phyloP scores from a whole-genome alignment of 2,888 invertebrate genomes.

The Parelbella ahira region DNA sequence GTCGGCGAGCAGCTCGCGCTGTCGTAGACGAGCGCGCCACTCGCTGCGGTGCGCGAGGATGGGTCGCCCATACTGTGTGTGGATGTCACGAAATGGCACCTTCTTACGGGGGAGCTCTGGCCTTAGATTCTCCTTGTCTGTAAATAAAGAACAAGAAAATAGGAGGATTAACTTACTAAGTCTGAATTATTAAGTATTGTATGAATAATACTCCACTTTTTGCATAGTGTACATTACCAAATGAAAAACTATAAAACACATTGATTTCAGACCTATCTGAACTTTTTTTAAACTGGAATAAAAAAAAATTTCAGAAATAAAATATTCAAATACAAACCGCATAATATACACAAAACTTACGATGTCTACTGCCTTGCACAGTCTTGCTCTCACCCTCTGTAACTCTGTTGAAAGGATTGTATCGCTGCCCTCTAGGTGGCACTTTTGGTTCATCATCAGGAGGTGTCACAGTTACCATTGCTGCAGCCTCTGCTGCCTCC shows the following conservation, averaged over 20 bases:
- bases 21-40: constrained; percentile 81
- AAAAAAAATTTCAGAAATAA: too few species aligned
- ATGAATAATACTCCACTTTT: too few species aligned
- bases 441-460: constrained; percentile 81
- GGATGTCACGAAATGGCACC: constrained; percentile 85
- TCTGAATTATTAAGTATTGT: too few species aligned
- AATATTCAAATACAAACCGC: too few species aligned
- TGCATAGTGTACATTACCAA: too few species aligned
- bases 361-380: constrained; percentile 63
- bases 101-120: constrained; percentile 72
- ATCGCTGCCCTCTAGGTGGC: constrained; percentile 88
- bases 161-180: too few species aligned
- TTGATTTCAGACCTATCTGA: too few species aligned
- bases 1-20: constrained; percentile 41
- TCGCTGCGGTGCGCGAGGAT: constrained; percentile 84
- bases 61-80: constrained; percentile 84
- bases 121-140: constrained; percentile 63
- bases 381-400: constrained; percentile 53
- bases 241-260: too few species aligned
- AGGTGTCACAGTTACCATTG: constrained; percentile 62
- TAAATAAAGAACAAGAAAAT: too few species aligned
- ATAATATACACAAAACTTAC: too few species aligned
- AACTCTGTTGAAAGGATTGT: constrained; percentile 90
- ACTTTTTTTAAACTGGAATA: too few species aligned
- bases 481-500: constrained; percentile 62